A percentile compares a stretch with the other conserved stretches of the same genome.
Conservation (phyloP, 2,797 vertebrate species). For the Rhinatrema bivittatum region DNA sequence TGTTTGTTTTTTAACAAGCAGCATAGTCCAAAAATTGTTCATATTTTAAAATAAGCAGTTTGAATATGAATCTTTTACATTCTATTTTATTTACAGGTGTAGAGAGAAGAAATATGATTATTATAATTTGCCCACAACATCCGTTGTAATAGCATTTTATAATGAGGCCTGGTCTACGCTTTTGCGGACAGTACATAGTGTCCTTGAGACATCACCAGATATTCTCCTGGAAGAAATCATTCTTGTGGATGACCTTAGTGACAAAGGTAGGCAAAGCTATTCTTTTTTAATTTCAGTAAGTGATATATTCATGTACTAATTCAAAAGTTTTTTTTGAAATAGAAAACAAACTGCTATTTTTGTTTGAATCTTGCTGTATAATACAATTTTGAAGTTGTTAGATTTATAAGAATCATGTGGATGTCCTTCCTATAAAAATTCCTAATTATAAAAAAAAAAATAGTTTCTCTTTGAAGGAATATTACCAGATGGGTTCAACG, state of each 20-base stretch:
- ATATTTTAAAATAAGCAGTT: too few species aligned
- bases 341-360: rapidly evolving
- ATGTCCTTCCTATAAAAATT: too few species aligned
- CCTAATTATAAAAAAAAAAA: too few species aligned
- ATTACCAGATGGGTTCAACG: too few species aligned
- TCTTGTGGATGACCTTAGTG: constrained; percentile 94
- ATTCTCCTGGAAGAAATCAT: constrained; percentile 84
- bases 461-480: too few species aligned
- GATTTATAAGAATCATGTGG: too few species aligned
- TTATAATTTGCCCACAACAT: constrained; percentile 62
- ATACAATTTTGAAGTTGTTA: background rate
- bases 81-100: constrained; percentile 60
- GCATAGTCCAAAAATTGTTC: background rate
- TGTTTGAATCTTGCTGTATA: too few species aligned
- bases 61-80: background rate
- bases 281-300: background rate
- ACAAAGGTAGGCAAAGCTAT: constrained; percentile 67
- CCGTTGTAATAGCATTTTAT: constrained; percentile 80
- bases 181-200: constrained; percentile 79
- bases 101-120: constrained; percentile 71
- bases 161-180: constrained; percentile 85
- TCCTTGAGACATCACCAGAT: constrained; percentile 91
- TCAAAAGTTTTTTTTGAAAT: background rate
- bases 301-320: background rate
- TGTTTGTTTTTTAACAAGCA: background rate